Base-by-base conservation (phyloP, 2,888 invertebrate genomes). In the Ptychoptera albimana region DNA sequence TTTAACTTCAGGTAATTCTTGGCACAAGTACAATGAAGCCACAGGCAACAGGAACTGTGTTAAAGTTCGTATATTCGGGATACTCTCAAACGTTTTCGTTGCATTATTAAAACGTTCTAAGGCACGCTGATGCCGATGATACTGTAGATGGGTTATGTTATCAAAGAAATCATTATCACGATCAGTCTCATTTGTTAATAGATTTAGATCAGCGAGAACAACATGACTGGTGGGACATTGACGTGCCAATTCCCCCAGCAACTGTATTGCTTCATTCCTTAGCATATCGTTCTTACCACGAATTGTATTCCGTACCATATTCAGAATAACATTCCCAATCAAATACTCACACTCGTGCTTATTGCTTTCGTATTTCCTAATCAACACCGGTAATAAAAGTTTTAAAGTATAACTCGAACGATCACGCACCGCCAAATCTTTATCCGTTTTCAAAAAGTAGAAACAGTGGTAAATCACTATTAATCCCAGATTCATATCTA, bases 161-260 rank as follows among this genome's bases (percentile, higher is more conserved):
- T 89, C 87, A 59, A 93, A 96, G 71, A 97, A 93, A 63, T 97
- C 94, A 0, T 84, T 80, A 61, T 96, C 93, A 8, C 72, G 61
- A 59, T 96, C 91, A 39, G 63, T 66, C 60, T 77, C 72, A 55
- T 81, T 80, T 0, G 76, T 70, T 31, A 85, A 64, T 32, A 70
- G 64, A n/a, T 75, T 68, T 45, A 87, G 64, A 65, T 88, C 86
- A 13, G 72, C 68, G 2, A 88, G 62, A 0, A 86, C 73, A 2
- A 77, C 75, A 60, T 87, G 82, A 0, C 75, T 68, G 1, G 75
- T 71, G 0, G 78, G 68, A 57, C 83, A 83, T 59, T 83, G 78
- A 51, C 81, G 71, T 0, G 79, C 74, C 59, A 93, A 67, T 54
- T 78, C 76, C 1, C 87, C 84, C 12, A 97, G 66, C 39, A 93